Percentiles rank a stretch among this genome's conserved stretches.
These are phyloP conservation scores for Saccopteryx bilineata DNA, from an alignment of 2,113 vertebrate genomes.

Conservation along the genomic window DNA sequence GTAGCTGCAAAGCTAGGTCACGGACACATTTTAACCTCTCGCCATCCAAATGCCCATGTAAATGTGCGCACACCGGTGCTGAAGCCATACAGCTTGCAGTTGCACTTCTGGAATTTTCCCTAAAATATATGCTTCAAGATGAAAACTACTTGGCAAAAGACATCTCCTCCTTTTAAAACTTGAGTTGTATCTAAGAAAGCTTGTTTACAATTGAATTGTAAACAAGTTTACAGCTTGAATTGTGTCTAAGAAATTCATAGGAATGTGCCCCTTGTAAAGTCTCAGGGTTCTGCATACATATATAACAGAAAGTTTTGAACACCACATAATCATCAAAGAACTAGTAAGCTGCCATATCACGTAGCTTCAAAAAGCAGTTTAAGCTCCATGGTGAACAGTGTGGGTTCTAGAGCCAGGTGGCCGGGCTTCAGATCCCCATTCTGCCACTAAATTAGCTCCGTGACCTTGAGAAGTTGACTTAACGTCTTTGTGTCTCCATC, in stretches of 20 bases:
- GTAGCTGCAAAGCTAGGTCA: background rate
- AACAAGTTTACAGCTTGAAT: conserved; percentile 39
- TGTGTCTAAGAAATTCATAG: conserved; percentile 29
- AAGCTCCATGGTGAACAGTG: background rate
- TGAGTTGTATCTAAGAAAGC: background rate
- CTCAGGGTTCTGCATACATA: conserved; percentile 15
- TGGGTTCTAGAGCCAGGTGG: background rate
- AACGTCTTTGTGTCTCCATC: background rate
- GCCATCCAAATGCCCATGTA: background rate
- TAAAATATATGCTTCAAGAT: background rate
- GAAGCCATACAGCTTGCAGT: background rate
- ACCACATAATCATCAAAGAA: background rate
- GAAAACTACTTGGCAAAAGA: background rate
- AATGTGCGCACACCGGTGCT: background rate
- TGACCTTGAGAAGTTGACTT: background rate
- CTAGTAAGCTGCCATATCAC: background rate
- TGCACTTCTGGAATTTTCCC: conserved; percentile 26
- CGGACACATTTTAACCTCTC: background rate
- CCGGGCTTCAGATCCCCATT: background rate
- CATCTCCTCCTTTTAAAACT: conserved; percentile 30
- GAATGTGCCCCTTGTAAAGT: conserved; percentile 42
- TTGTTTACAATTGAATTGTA: no score
- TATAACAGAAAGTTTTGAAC: conserved; percentile 38
- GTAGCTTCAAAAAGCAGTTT: background rate
- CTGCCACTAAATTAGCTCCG: background rate